Percentiles rank a stretch among this genome's conserved stretches.
Conservation (phyloP, 2,797 vertebrate species). For the Chloroceryle inda region DNA sequence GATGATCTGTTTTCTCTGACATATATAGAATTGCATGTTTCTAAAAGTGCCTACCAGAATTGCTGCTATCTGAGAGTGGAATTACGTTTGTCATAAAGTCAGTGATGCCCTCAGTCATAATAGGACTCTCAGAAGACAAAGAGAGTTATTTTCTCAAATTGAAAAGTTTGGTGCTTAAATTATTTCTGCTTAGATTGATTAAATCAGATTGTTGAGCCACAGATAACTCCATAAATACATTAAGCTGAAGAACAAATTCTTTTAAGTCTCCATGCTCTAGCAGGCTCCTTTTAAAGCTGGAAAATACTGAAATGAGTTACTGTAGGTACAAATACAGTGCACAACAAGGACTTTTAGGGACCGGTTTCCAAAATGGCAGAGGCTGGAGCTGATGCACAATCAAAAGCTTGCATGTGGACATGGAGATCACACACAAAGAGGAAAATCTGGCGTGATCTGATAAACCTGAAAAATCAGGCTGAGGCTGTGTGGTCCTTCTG, state of each 20-base stretch:
- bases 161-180: not conserved
- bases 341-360: not conserved
- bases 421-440: not conserved
- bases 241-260: not conserved
- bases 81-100: not conserved
- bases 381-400: not conserved
- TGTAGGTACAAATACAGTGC: not conserved
- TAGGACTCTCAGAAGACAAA: not conserved
- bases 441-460: not conserved
- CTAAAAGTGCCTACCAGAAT: not conserved
- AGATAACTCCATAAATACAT: conserved; percentile 2
- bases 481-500: not conserved
- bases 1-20: conserved; percentile 23
- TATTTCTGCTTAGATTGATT: not conserved
- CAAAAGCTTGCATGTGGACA: not conserved
- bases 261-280: not conserved
- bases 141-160: not conserved
- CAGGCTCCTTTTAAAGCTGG: not conserved
- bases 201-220: conserved; percentile 12
- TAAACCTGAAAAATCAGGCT: not conserved
- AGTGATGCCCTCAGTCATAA: not conserved
- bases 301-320: not conserved
- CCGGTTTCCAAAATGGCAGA: not conserved
- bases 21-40: not conserved
- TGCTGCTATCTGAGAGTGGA: not conserved